phyloP scores from a whole-genome alignment of 2,888 invertebrate genomes.

The Tromatobia lineatoria region DNA sequence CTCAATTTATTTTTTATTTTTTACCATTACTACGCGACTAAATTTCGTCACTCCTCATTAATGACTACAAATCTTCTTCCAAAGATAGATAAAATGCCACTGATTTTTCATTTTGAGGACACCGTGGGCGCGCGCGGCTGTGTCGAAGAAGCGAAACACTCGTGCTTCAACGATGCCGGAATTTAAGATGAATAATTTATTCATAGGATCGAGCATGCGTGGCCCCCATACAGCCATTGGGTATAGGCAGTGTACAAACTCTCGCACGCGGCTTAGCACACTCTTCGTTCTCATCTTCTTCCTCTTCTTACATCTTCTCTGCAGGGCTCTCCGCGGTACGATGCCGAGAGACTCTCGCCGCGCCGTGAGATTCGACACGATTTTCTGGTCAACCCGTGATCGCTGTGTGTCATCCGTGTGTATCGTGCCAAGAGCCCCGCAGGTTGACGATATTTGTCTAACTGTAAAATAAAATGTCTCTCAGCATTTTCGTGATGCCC shows the following conservation, averaged over 20 bases:
- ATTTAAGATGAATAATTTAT: constrained; percentile 72
- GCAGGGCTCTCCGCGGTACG: constrained; percentile 37
- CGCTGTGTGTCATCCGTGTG: constrained; percentile 15
- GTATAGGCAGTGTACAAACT: constrained; percentile 53
- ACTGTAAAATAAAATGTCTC: constrained; percentile 68
- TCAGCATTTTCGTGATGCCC: constrained; percentile 57
- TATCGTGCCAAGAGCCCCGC: constrained; percentile 46
- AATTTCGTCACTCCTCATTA: constrained; percentile 1
- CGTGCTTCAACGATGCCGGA: constrained; percentile 50
- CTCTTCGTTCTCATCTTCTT: constrained; percentile 43
- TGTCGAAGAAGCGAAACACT: constrained; percentile 31
- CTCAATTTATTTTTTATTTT: not conserved
- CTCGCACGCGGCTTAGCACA: constrained; percentile 58
- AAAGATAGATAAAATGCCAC: constrained; percentile 47
- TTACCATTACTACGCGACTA: not conserved
- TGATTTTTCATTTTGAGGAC: constrained; percentile 55
- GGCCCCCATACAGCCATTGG: constrained; percentile 61
- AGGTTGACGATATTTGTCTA: constrained; percentile 68
- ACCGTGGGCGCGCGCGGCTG: constrained; percentile 22
- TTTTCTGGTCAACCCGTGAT: constrained; percentile 58
- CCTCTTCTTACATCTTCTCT: constrained; percentile 41
- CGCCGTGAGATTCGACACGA: constrained; percentile 66
- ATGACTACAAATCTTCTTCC: constrained; percentile 13
- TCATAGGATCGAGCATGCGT: constrained; percentile 67
- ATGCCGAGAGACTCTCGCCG: constrained; percentile 49